Base-by-base conservation (phyloP, 2,888 invertebrate genomes). In the Eristalis intricaria region DNA sequence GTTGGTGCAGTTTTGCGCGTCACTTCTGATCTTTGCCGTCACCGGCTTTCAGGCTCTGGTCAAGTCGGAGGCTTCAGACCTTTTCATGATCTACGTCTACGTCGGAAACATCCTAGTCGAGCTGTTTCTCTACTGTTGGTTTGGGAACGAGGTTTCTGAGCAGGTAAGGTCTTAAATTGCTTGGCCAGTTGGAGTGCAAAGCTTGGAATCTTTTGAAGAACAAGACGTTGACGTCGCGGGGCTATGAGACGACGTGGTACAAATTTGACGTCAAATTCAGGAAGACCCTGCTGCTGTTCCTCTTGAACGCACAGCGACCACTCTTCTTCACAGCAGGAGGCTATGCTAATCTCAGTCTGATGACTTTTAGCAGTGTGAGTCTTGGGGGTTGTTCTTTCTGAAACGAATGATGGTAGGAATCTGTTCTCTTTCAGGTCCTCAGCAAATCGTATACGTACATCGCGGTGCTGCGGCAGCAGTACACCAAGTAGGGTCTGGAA, bases 101-200 rank as follows among this genome's bases (percentile, higher is more conserved):
- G 89, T 90, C 15, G 82, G 89, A 69, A 91, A 91, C 60, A 89
- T 91, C 35, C 89, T 91, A n/a, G 89, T 86, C 2, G 89, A 92
- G 35, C 80, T 92, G 5, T 90, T 91, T 11, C 32, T 90, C 1
- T 91, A 90, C 35, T 92, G 91, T 68, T 92, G 90, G 90, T 91
- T 90, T 66, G 91, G 90, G 13, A 91, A 91, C 74, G 90, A 91
- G 66, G 90, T 90, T 1, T 89, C 89, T 38, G 90, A 90, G 19
- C 90, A 90, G 90, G 91, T 90, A 75, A 13, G 1, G 0, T 4
- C 19, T 15, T 26, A 2, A 4, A 40, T 11, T 63, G n/a, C 19
- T 50, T 11, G 11, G 19, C 22, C 5, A n/a, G 19, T 10, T 7
- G 15, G 11, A 10, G 2, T 43, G 0, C 0, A 0, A n/a, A 29